phyloP scores from a whole-genome alignment of 2,113 vertebrate genomes.

The Oophaga pumilio region DNA sequence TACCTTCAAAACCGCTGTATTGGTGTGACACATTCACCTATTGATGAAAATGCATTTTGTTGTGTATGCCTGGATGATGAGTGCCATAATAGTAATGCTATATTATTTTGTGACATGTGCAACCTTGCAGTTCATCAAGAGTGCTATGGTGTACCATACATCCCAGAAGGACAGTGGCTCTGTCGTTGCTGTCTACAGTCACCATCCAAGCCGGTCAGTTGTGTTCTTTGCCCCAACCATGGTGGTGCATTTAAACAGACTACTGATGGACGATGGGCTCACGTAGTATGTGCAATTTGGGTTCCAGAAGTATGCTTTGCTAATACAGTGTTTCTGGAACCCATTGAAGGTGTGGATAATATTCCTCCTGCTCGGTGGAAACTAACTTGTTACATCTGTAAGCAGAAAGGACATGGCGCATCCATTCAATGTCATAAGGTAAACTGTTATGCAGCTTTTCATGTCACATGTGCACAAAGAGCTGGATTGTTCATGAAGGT shows the following conservation, averaged over 20 bases:
- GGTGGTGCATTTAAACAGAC: constrained; percentile 98
- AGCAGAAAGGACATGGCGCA: constrained; percentile 91
- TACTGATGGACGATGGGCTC: constrained; percentile 92
- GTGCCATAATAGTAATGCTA: constrained; percentile 98
- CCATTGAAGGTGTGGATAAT: constrained; percentile 90
- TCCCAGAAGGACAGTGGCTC: constrained; percentile 96
- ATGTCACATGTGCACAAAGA: constrained; percentile 93
- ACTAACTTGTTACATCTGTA: constrained; percentile 93
- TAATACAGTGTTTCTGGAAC: constrained; percentile 97
- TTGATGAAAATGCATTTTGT: constrained; percentile 96
- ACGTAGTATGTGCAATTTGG: constrained; percentile 98
- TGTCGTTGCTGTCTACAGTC: constrained; percentile 97
- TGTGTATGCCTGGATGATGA: constrained; percentile 98
- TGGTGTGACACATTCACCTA: constrained; percentile 80
- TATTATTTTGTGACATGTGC: constrained; percentile 97
- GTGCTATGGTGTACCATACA: constrained; percentile 95
- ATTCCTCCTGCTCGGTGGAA: constrained; percentile 96
- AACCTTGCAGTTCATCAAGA: constrained; percentile 98
- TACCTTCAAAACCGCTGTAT: constrained; percentile 87
- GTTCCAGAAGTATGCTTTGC: constrained; percentile 98
- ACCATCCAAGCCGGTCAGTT: constrained; percentile 91
- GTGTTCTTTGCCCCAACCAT: constrained; percentile 92
- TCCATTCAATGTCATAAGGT: constrained; percentile 96
- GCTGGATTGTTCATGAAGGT: constrained; percentile 98
- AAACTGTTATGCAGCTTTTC: constrained; percentile 98